phyloP scores from a whole-genome alignment of 2,797 vertebrate species.

The Lepus oiostolus region DNA sequence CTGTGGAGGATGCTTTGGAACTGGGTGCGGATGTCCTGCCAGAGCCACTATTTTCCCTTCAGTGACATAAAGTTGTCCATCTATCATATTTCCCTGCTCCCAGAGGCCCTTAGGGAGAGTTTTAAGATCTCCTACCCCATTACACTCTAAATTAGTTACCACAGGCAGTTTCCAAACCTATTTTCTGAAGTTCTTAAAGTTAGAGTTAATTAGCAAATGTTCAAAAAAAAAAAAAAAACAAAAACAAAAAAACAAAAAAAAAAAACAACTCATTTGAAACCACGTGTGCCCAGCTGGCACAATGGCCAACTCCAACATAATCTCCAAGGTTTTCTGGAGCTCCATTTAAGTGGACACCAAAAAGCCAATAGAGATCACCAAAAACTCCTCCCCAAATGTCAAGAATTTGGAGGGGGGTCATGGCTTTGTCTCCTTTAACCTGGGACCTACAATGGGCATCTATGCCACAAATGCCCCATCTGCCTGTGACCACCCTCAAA shows the following conservation, averaged over 20 bases:
- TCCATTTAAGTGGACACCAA: not conserved
- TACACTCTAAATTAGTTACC: slow-evolving; percentile 24
- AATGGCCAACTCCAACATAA: not conserved
- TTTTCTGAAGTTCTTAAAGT: slow-evolving; percentile 49
- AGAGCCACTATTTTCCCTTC: not conserved
- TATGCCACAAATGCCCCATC: not conserved
- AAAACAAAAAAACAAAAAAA: too few relatives aligned
- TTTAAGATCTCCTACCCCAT: not conserved
- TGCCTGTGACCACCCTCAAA: not conserved
- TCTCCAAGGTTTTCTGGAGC: not conserved
- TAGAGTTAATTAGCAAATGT: not conserved
- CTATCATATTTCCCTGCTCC: not conserved
- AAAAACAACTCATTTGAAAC: not conserved
- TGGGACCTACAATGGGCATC: not conserved
- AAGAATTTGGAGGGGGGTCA: slow-evolving; percentile 10
- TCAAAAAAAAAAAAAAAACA: not conserved
- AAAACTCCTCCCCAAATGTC: slow-evolving; percentile 25
- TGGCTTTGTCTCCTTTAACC: slow-evolving; percentile 3
- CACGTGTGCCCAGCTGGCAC: not conserved
- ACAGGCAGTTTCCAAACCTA: not conserved
- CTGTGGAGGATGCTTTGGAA: not conserved
- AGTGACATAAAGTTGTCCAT: not conserved
- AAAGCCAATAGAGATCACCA: not conserved
- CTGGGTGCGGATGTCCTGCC: not conserved
- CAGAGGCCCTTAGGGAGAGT: slow-evolving; percentile 8